Conservation (phyloP, 2,113 vertebrate genomes). For the Dipodomys merriami region DNA sequence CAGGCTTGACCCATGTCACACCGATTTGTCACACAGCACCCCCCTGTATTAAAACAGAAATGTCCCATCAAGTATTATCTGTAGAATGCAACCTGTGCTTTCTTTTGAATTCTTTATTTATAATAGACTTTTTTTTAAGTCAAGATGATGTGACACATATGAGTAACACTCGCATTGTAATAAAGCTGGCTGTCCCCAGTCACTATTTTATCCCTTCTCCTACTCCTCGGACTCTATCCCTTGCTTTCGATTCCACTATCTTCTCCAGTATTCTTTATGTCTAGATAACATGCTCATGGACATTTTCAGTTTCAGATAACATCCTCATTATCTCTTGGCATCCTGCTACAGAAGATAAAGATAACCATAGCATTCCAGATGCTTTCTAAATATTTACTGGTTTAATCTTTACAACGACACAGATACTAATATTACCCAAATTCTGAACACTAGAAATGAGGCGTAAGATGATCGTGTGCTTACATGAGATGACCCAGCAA, state of each 20-base stretch:
- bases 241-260: neutral
- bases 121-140: neutral
- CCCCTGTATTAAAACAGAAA: neutral
- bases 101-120: neutral
- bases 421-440: conserved; percentile 21
- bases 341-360: neutral
- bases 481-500: neutral
- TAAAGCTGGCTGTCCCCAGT: neutral
- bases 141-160: neutral
- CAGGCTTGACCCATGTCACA: too few species aligned
- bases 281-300: neutral
- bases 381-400: neutral
- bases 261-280: neutral
- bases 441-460: conserved; percentile 40
- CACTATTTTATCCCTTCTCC: rapidly evolving
- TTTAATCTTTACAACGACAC: conserved; percentile 32
- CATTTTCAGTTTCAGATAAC: conserved; percentile 8
- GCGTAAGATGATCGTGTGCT: neutral
- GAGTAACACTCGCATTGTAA: neutral
- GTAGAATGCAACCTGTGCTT: neutral
- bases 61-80: neutral
- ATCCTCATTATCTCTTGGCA: neutral
- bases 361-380: neutral
- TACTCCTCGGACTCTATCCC: neutral
- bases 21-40: neutral